phyloP scores from a whole-genome alignment of 2,113 vertebrate species.

The Anarrhichthys ocellatus region DNA sequence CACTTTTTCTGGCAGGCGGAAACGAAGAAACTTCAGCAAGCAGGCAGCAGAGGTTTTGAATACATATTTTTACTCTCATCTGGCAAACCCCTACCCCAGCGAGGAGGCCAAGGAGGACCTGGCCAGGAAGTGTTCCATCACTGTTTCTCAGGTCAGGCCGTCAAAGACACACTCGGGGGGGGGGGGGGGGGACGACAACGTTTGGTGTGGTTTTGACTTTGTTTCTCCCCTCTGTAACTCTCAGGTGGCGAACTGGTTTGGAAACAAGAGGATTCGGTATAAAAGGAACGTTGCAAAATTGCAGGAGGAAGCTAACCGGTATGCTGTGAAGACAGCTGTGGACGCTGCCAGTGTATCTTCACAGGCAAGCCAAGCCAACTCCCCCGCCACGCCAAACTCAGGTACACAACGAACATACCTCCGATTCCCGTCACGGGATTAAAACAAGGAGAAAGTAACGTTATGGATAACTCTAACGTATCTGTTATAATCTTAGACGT shows the following conservation, averaged over 20 bases:
- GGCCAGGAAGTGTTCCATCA: constrained; percentile 95
- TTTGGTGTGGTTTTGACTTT: background rate
- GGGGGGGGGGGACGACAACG: background rate
- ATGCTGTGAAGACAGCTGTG: constrained; percentile 32
- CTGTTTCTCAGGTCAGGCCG: constrained; percentile 84
- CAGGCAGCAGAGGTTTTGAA: constrained; percentile 96
- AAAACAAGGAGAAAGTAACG: background rate
- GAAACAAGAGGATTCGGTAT: constrained; percentile 69
- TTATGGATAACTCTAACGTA: background rate
- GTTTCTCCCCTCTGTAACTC: background rate
- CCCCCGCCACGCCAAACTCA: constrained; percentile 60
- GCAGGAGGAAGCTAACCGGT: constrained; percentile 59
- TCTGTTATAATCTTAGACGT: background rate
- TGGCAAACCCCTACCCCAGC: constrained; percentile 97
- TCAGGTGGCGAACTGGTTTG: constrained; percentile 70
- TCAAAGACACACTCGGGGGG: background rate
- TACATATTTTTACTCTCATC: constrained; percentile 97
- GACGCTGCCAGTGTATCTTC: constrained; percentile 42
- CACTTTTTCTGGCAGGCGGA: constrained; percentile 30
- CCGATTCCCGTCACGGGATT: background rate
- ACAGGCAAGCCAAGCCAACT: constrained; percentile 51
- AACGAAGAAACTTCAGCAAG: constrained; percentile 91
- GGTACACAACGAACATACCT: constrained; percentile 22
- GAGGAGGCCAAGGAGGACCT: constrained; percentile 97
- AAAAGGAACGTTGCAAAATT: constrained; percentile 68